Evolutionary conservation across 2,888 invertebrate species (phyloP).

Genomic region (Chromoteleia sp.): DNA sequence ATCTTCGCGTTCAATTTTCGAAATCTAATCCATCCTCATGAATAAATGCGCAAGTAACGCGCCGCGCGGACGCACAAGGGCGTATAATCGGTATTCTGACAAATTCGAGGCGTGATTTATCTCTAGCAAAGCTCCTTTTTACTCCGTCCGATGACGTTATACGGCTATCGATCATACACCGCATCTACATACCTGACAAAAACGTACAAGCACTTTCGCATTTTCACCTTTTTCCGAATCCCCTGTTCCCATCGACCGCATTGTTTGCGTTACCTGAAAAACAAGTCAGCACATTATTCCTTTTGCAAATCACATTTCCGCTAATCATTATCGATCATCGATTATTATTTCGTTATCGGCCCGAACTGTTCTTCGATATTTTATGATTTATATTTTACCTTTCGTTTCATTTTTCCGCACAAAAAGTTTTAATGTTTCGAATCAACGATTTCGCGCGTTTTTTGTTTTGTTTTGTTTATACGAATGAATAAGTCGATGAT

Average conservation of each 20-base stretch:
- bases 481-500: no score
- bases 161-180: slow-evolving; percentile 62
- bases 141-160: slow-evolving; percentile 49
- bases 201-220: slow-evolving; percentile 39
- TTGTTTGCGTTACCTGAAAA: slow-evolving; percentile 64
- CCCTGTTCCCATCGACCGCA: slow-evolving; percentile 46
- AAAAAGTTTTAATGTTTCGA: no score
- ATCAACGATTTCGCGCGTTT: no score
- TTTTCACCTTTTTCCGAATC: slow-evolving; percentile 47
- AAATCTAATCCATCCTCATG: slow-evolving; percentile 49
- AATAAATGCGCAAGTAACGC: slow-evolving; percentile 55
- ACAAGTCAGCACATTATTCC: slow-evolving; percentile 42
- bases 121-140: slow-evolving; percentile 60
- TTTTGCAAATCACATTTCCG: slow-evolving; percentile 15
- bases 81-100: slow-evolving; percentile 64
- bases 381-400: no score
- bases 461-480: no score
- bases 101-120: slow-evolving; percentile 67
- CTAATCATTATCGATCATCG: slow-evolving; percentile 35
- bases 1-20: slow-evolving; percentile 37
- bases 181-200: slow-evolving; percentile 62
- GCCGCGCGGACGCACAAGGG: slow-evolving; percentile 24
- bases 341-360: slow-evolving; percentile 8
- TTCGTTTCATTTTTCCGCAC: no score
- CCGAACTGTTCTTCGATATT: no score